Conservation (phyloP, 2,797 vertebrate species). For the Merluccius polli region DNA sequence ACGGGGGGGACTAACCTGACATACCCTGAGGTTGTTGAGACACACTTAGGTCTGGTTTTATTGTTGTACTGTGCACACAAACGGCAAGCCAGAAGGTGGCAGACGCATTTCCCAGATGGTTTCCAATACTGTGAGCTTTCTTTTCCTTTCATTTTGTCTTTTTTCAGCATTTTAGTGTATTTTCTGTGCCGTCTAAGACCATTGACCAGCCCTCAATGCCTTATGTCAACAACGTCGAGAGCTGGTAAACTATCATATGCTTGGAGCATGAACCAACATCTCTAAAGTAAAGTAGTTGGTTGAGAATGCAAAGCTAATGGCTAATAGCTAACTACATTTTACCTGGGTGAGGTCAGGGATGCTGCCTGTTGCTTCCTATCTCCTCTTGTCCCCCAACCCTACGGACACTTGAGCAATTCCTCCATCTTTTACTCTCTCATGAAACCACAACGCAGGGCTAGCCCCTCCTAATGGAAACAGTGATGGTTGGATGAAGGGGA, state of each 20-base stretch:
- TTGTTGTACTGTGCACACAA: constrained; percentile 37
- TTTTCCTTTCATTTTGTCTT: background rate
- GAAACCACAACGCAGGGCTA: constrained; percentile 18
- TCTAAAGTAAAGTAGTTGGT: background rate
- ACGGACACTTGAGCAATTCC: constrained; percentile 27
- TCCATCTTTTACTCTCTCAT: constrained; percentile 27
- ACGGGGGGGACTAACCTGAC: constrained; percentile 1
- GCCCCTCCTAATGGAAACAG: constrained; percentile 11
- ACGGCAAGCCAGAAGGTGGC: constrained; percentile 42
- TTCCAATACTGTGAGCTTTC: background rate
- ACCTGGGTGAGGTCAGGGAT: background rate
- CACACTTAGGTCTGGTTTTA: constrained; percentile 39
- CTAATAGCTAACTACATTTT: background rate
- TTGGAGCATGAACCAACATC: too few relatives aligned
- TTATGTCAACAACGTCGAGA: background rate
- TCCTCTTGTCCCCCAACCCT: constrained; percentile 15
- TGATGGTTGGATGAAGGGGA: constrained; percentile 2
- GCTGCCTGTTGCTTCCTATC: constrained; percentile 24
- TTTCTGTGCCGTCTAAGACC: background rate
- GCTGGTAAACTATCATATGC: background rate
- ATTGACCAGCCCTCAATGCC: too few relatives aligned
- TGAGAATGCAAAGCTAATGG: too few relatives aligned
- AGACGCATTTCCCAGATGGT: constrained; percentile 20
- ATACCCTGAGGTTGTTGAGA: constrained; percentile 45
- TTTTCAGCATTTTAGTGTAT: background rate